Evolutionary conservation across 2,113 vertebrate species (phyloP).

Genomic region (Nothocercus nigrocapillus): DNA sequence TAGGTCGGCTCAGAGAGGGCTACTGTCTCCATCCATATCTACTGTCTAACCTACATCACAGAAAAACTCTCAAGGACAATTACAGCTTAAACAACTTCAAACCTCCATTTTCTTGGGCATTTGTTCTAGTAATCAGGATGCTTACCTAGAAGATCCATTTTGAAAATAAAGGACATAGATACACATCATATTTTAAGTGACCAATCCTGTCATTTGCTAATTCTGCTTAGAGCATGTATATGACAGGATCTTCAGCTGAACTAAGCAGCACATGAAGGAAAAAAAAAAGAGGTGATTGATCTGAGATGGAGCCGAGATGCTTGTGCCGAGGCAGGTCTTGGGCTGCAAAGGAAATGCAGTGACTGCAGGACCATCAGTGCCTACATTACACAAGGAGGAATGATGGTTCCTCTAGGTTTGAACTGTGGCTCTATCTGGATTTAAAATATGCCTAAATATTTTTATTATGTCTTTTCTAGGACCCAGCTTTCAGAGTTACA

Average conservation of each 20-base stretch:
- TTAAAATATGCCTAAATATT: not conserved
- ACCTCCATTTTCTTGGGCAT: not conserved
- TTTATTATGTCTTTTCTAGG: not conserved
- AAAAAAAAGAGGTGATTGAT: not conserved
- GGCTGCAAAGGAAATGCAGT: not conserved
- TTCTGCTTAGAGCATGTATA: not conserved
- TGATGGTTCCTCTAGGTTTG: not conserved
- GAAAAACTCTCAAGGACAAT: not conserved
- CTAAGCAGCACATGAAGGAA: not conserved
- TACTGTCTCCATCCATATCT: not conserved
- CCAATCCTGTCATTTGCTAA: not conserved
- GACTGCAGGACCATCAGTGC: not conserved
- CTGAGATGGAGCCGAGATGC: not conserved
- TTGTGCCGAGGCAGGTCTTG: not conserved
- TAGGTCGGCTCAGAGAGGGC: too few species aligned
- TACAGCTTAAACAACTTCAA: not conserved
- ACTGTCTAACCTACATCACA: not conserved
- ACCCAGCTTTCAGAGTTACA: not conserved
- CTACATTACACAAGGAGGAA: not conserved
- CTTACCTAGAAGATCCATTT: not conserved
- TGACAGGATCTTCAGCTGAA: fast-evolving
- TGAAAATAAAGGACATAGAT: not conserved
- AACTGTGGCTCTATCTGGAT: not conserved
- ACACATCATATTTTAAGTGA: fast-evolving
- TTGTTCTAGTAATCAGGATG: not conserved